Evolutionary conservation across 1,140 invertebrate species (phyloP), one percentile per base, ranked within the genome.

Genomic region (Drosophila sturtevanti): DNA sequence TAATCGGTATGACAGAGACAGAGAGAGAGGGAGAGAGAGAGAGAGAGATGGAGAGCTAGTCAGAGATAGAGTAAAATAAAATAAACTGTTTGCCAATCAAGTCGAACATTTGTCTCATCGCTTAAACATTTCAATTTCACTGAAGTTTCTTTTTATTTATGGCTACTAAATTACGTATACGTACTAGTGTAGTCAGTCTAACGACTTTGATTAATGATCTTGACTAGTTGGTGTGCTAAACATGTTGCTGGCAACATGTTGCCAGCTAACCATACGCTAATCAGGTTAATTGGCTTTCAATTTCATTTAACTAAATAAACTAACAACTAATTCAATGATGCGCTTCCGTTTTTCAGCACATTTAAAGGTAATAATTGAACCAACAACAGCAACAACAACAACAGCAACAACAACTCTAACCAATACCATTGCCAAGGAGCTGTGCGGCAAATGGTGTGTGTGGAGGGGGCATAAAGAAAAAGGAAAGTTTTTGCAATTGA

Each of bases 41-140:
- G 16, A 18, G 41, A 51, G 48, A 68, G 51, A 60, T 56, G 63
- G 69, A 62, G 27, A 48, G 52, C n/a, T n/a, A n/a, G n/a, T n/a
- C n/a, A 72, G 54, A 68, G 69, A 48, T 63, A 51, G 64, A n/a
- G 35, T 38, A 56, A 60, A 52, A 70, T 63, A 16, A 65, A 74
- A 48, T 48, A 48, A 76, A 73, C 61, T 66, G 70, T 64, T 70
- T 38, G 38, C 68, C 63, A 89, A 87, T 89, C 81, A 85, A 85
- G 81, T 85, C 72, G 82, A 76, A 76, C 76, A 87, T 87, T 87
- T 87, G 82, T 87, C 82, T 87, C 82, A 89, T 87, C 79, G 82
- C 82, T 81, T 82, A 84, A 87, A 87, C 82, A 87, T 87, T 87
- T 87, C 84, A 89, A 89, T 89, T 89, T 89, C 84, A 78, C 84